Evolutionary conservation across 1,140 invertebrate genomes (phyloP).

Genomic region (Ectropis grisescens): DNA sequence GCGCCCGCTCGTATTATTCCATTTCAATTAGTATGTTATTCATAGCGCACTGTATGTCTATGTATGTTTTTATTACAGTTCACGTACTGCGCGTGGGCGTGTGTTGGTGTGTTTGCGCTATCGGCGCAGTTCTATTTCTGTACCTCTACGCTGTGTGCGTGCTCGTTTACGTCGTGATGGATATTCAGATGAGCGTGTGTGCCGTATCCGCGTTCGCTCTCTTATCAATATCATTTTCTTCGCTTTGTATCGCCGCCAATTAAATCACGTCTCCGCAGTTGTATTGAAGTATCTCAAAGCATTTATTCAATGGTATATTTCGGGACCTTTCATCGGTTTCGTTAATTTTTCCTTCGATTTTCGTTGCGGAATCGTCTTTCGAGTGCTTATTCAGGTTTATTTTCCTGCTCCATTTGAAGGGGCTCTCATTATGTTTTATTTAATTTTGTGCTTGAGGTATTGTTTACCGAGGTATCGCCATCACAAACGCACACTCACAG

Average conservation of each 20-base stretch:
- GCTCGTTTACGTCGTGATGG: conserved; percentile 14
- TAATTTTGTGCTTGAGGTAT: neutral
- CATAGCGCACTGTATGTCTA: conserved; percentile 46
- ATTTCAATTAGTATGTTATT: conserved; percentile 53
- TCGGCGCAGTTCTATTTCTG: conserved; percentile 56
- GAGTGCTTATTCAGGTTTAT: too few relatives aligned
- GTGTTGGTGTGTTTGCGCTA: conserved; percentile 64
- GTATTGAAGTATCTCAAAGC: conserved; percentile 5
- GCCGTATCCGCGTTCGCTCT: conserved; percentile 50
- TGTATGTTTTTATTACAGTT: conserved; percentile 65
- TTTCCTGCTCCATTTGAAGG: too few relatives aligned
- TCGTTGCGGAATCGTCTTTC: too few relatives aligned
- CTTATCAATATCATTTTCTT: conserved; percentile 61
- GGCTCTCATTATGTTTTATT: neutral
- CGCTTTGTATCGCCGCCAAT: conserved; percentile 29
- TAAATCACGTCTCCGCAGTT: conserved; percentile 21
- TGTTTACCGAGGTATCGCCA: too few relatives aligned
- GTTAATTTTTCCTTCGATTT: too few relatives aligned
- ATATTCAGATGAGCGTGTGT: conserved; percentile 20
- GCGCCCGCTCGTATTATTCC: conserved; percentile 23
- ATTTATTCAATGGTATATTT: too few relatives aligned
- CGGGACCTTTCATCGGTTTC: too few relatives aligned
- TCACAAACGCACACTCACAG: too few relatives aligned
- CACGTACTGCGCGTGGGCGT: conserved; percentile 55
- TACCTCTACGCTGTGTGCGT: conserved; percentile 26